phyloP scores from a whole-genome alignment of 2,113 vertebrate species.

The Hipposideros armiger region DNA sequence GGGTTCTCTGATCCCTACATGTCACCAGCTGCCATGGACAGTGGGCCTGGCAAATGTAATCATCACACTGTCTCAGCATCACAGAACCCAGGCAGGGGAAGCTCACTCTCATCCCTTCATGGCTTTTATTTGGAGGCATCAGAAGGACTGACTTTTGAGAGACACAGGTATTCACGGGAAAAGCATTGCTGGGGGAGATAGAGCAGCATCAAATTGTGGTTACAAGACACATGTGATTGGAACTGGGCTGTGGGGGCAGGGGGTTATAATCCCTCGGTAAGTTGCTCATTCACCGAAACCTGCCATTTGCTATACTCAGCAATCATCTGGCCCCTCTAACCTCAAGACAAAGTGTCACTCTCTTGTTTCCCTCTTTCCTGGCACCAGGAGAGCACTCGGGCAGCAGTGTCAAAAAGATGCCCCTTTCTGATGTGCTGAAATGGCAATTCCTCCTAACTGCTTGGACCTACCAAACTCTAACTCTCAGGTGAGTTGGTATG shows the following conservation, averaged over 20 bases:
- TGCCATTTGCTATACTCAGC: not conserved
- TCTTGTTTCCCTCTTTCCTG: not conserved
- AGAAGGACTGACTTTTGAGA: slow-evolving; percentile 46
- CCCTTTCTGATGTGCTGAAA: not conserved
- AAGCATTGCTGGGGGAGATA: not conserved
- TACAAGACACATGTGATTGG: not conserved
- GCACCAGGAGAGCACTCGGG: not conserved
- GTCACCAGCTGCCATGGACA: slow-evolving; percentile 53
- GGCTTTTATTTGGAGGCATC: slow-evolving; percentile 66
- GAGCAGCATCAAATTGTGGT: not conserved
- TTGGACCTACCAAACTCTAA: not conserved
- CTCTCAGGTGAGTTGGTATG: not conserved
- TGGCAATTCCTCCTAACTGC: not conserved
- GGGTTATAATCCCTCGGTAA: not conserved
- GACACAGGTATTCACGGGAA: slow-evolving; percentile 53
- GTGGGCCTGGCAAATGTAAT: slow-evolving; percentile 78
- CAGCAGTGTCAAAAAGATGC: not conserved
- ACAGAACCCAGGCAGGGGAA: slow-evolving; percentile 56
- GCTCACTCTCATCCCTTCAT: slow-evolving; percentile 67
- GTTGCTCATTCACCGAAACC: not conserved
- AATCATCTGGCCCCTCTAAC: not conserved
- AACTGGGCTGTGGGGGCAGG: not conserved
- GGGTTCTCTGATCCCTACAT: not conserved
- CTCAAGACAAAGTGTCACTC: not conserved
- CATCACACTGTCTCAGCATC: slow-evolving; percentile 76